A percentile compares a stretch with the other conserved stretches of the same genome.
phyloP scores from a whole-genome alignment of 1,140 invertebrate genomes.

The Drosophila takahashii region DNA sequence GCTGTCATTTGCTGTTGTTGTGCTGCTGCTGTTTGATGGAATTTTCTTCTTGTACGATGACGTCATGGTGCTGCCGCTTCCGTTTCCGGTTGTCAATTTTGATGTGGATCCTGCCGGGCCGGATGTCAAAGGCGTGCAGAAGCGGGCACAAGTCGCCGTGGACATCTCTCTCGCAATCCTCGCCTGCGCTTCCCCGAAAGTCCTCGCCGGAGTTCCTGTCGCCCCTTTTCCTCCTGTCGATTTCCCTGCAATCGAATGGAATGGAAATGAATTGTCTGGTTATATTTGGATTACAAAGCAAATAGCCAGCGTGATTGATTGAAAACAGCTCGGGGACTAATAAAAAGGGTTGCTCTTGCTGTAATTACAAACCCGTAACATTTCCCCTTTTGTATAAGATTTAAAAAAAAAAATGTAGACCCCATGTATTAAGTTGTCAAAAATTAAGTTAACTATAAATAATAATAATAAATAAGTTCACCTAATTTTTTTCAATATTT shows the following conservation, averaged over 20 bases:
- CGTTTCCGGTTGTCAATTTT: slow-evolving; percentile 65
- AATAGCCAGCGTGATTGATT: slow-evolving; percentile 3
- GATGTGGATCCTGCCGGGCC: slow-evolving; percentile 56
- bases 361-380: not conserved
- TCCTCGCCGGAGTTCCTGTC: slow-evolving; percentile 30
- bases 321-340: not conserved
- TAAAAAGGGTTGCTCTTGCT: not conserved
- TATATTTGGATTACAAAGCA: slow-evolving; percentile 30
- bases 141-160: slow-evolving; percentile 71
- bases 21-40: slow-evolving; percentile 40
- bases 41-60: slow-evolving; percentile 60
- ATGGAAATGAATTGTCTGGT: slow-evolving; percentile 8
- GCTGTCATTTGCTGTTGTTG: slow-evolving; percentile 58
- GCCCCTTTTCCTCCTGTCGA: slow-evolving; percentile 20
- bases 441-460: not conserved
- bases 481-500: too few relatives aligned
- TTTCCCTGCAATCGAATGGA: slow-evolving; percentile 31
- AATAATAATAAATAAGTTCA: too few relatives aligned
- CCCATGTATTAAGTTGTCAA: not conserved
- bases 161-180: slow-evolving; percentile 57
- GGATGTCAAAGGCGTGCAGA: slow-evolving; percentile 61
- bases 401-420: not conserved
- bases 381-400: not conserved
- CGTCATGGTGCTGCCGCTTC: slow-evolving; percentile 55
- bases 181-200: slow-evolving; percentile 4